Percentiles rank a stretch among this genome's conserved stretches.
Evolutionary conservation across 2,888 invertebrate genomes (phyloP).

Genomic region (Ptychoptera contaminata): DNA sequence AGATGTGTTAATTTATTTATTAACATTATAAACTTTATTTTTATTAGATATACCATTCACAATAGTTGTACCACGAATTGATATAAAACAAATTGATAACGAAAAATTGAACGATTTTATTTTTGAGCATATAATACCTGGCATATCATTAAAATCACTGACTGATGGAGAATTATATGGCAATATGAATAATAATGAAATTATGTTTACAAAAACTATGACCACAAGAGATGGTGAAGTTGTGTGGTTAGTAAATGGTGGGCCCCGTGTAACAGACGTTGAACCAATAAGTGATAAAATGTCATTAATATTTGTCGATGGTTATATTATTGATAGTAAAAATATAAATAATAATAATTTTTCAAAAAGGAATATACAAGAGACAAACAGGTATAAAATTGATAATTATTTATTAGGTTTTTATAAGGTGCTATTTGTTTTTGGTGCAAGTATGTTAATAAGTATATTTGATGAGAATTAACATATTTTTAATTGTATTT

Average conservation of each 20-base stretch:
- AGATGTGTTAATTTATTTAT: too few species aligned
- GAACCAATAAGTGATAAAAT: constrained; percentile 27
- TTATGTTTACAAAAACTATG: constrained; percentile 17
- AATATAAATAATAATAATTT: constrained; percentile 28
- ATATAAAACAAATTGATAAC: constrained; percentile 32
- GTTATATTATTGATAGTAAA: constrained; percentile 30
- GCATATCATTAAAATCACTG: constrained; percentile 34
- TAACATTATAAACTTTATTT: neutral
- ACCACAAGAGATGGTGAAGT: constrained; percentile 27
- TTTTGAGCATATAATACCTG: constrained; percentile 42
- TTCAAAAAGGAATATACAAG: constrained; percentile 31
- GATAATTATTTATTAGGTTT: neutral
- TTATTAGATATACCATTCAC: constrained; percentile 40
- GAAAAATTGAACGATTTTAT: constrained; percentile 40
- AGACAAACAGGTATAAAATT: constrained; percentile 25
- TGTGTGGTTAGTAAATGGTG: constrained; percentile 16
- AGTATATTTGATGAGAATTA: constrained; percentile 8
- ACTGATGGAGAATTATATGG: constrained; percentile 32
- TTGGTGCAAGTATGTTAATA: too few species aligned
- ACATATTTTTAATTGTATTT: neutral
- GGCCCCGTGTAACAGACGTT: constrained; percentile 27
- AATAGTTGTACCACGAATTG: constrained; percentile 39
- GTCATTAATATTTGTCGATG: constrained; percentile 29
- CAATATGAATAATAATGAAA: constrained; percentile 32
- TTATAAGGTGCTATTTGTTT: too few species aligned